Percentiles rank a stretch among this genome's conserved stretches.
These are phyloP conservation scores for Dipodomys merriami DNA, from an alignment of 2,113 vertebrate species.

Conservation along the genomic window DNA sequence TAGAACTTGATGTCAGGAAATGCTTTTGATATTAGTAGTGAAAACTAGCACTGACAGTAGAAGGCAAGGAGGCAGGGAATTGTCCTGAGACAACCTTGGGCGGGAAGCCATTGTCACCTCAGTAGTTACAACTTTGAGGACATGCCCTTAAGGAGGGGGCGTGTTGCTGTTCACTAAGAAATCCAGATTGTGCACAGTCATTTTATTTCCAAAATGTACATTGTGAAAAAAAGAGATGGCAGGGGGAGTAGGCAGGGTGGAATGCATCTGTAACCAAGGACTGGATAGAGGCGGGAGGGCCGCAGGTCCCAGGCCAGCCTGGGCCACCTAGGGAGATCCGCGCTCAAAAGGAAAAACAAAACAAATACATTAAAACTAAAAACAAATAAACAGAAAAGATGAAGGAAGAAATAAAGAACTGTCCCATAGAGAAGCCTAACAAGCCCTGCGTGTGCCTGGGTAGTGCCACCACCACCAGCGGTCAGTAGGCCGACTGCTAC, in stretches of 20 bases:
- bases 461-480: rapidly evolving
- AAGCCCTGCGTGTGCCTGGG: rapidly evolving
- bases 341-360: no score
- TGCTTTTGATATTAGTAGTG: background rate
- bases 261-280: no score
- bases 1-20: background rate
- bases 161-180: no score
- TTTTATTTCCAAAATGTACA: background rate
- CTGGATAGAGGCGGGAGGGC: no score
- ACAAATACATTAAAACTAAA: no score
- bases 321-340: no score
- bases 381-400: no score
- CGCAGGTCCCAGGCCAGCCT: no score
- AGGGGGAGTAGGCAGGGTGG: no score
- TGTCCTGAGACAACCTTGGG: background rate
- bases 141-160: background rate
- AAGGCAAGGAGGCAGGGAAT: background rate
- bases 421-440: background rate
- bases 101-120: rapidly evolving
- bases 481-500: rapidly evolving
- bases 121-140: background rate
- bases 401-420: rapidly evolving
- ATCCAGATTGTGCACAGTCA: rapidly evolving
- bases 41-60: background rate
- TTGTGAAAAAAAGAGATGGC: rapidly evolving